Conservation (phyloP, 2,113 vertebrate genomes). For the Ailurus styani region DNA sequence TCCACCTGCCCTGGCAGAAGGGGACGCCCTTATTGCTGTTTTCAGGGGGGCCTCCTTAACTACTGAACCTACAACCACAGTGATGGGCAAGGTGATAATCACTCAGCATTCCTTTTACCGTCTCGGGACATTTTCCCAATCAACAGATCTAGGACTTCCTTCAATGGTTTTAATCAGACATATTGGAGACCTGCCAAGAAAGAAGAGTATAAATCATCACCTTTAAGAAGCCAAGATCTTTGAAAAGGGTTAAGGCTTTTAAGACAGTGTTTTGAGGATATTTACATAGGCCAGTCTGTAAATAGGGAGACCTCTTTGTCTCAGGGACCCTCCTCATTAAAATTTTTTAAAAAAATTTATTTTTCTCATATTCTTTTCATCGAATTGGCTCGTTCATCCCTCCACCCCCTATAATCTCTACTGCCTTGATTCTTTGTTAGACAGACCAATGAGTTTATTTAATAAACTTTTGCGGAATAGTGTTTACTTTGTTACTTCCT, state of each 20-base stretch:
- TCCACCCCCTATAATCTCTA: fast-evolving
- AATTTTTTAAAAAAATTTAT: background rate
- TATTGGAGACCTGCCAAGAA: background rate
- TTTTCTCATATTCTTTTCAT: background rate
- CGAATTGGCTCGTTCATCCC: background rate
- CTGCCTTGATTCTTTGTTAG: background rate
- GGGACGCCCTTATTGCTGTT: background rate
- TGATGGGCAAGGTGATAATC: background rate
- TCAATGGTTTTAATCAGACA: constrained; percentile 26
- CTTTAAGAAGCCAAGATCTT: constrained; percentile 14
- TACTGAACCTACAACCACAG: background rate
- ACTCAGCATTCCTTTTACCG: background rate
- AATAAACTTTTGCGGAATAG: background rate
- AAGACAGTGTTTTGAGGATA: background rate
- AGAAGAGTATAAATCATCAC: background rate
- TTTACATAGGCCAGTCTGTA: background rate
- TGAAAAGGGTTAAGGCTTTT: background rate
- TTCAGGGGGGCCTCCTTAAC: background rate
- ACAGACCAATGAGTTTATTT: background rate
- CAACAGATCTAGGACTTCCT: background rate
- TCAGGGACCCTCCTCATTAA: background rate
- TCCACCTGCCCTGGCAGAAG: background rate
- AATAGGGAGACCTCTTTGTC: background rate
- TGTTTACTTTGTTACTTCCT: background rate
- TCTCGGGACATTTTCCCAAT: background rate